These are phyloP conservation scores for Mus spretus DNA, from an alignment of 2,797 vertebrate species.

Conservation along the genomic window DNA sequence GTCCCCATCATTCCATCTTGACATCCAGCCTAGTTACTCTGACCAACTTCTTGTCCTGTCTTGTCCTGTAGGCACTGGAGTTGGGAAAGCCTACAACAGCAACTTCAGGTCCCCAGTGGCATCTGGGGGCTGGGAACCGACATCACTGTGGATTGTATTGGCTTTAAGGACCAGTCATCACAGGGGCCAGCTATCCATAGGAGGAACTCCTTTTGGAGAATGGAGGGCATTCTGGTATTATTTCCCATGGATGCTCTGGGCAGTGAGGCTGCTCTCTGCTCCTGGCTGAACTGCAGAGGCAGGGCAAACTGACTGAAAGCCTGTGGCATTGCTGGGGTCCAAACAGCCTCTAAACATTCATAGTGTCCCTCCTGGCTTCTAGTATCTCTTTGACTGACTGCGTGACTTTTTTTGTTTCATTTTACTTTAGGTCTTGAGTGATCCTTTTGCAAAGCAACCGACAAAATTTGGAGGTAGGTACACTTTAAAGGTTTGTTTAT, in stretches of 20 bases:
- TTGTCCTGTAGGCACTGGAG: background rate
- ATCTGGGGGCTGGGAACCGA: background rate
- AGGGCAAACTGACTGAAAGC: background rate
- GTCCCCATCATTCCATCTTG: fast-evolving
- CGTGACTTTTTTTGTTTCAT: background rate
- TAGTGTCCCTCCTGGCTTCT: background rate
- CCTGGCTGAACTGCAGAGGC: background rate
- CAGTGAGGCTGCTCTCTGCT: background rate
- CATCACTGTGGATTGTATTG: background rate
- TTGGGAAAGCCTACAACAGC: background rate
- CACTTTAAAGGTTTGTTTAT: background rate
- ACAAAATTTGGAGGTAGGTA: background rate
- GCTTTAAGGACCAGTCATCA: background rate
- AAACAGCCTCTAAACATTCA: background rate
- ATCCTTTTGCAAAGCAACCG: background rate
- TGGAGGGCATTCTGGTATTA: background rate
- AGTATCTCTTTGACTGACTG: background rate
- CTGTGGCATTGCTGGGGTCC: background rate
- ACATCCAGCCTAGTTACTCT: background rate
- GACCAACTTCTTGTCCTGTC: background rate
- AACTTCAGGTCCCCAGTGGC: background rate
- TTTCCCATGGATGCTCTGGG: background rate
- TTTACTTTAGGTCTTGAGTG: background rate
- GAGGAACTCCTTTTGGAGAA: background rate
- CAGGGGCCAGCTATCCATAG: background rate